Evolutionary conservation across 2,888 invertebrate genomes (phyloP).

Genomic region (Empis livida): DNA sequence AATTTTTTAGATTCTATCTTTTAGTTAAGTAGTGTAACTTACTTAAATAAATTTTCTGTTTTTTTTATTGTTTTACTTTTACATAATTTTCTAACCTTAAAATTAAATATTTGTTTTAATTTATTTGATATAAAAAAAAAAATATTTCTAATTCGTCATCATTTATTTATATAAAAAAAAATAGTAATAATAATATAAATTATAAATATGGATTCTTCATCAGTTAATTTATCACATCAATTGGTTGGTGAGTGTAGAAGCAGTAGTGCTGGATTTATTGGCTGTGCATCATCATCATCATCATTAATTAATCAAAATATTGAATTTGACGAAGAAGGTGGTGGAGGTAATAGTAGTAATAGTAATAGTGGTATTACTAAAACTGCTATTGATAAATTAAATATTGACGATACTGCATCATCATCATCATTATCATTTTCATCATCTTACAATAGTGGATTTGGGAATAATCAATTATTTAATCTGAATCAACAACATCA

Average conservation of each 20-base stretch:
- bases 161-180: not conserved
- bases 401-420: too few relatives aligned
- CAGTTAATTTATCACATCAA: conserved; percentile 31
- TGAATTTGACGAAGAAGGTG: not conserved
- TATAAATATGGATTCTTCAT: conserved; percentile 26
- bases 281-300: conserved; percentile 2
- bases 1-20: too few relatives aligned
- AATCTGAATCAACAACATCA: conserved; percentile 4
- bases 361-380: not conserved
- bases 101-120: too few relatives aligned
- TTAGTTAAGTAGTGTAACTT: too few relatives aligned
- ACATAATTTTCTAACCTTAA: too few relatives aligned
- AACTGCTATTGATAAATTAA: not conserved
- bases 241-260: conserved; percentile 15
- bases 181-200: not conserved
- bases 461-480: too few relatives aligned
- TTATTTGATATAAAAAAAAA: too few relatives aligned
- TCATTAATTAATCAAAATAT: conserved; percentile 1
- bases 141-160: too few relatives aligned
- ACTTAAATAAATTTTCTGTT: too few relatives aligned
- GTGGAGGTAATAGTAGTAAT: not conserved
- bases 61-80: too few relatives aligned
- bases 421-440: too few relatives aligned
- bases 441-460: too few relatives aligned
- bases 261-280: conserved; percentile 16